Evolutionary conservation across 2,113 vertebrate species (phyloP), one percentile per base, ranked within the genome.

Genomic region (Natator depressus): DNA sequence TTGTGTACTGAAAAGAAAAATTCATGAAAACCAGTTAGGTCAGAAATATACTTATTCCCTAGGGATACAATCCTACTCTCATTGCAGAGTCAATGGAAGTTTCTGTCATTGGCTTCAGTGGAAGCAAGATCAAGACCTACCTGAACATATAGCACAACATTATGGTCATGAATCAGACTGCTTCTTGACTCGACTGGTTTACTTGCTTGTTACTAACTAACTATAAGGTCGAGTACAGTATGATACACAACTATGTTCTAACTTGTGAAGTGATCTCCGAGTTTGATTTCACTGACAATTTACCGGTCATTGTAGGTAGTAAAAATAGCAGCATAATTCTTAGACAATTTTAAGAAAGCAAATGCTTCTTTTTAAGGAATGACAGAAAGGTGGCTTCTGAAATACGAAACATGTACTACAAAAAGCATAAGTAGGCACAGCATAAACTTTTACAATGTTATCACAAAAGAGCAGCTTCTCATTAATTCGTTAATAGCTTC

Each of bases 1-100:
- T 98, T 0, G 99, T 99, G 95, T 98, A 98, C 99, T 99, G 97
- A 6, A 97, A 96, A 85, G 55, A 38, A 75, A 79, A 83, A 51
- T 46, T 47, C 35, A 62, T 8, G 38, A 84, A 84, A 72, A 62
- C 22, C 35, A n/a, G 62, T 93, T 53, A 59, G 88, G 88, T 47
- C 35, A 91, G 27, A 90, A 95, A 89, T 42, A 83, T 72, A 88
- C 86, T 38, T 82, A 84, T 78, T 93, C 91, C 42, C n/a, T 35
- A 51, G 11, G 25, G 84, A 50, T 57, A 80, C 62, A 88, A 22
- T 10, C 50, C 79, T 29, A 25, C 29, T 17, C 2, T 65, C 76
- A 78, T 2, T 55, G 24, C 3, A 17, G 84, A 93, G 62, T 47
- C 62, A 78, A 46, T 4, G 53, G 12, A 47, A 7, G 10, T 14